Percentiles rank a stretch among this genome's conserved stretches.
Conservation (phyloP, 2,797 vertebrate genomes). For the Poliocrania exsul region DNA sequence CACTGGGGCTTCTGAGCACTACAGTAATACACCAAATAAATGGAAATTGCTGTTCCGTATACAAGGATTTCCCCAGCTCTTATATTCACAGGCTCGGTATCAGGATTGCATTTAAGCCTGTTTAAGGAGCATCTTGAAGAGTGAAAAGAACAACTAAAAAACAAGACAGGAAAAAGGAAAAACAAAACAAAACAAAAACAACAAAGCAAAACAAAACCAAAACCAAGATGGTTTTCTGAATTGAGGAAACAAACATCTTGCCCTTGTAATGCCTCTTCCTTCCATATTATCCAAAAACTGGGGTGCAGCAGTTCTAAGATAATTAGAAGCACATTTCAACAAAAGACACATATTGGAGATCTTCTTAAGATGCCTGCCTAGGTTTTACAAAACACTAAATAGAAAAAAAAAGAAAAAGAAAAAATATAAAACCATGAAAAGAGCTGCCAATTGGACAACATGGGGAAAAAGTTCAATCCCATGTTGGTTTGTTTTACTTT, state of each 20-base stretch:
- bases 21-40: background rate
- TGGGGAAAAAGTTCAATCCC: slow-evolving; percentile 70
- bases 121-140: background rate
- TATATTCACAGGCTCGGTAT: slow-evolving; percentile 56
- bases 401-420: slow-evolving; percentile 9
- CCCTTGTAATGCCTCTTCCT: slow-evolving; percentile 37
- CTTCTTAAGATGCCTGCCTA: slow-evolving; percentile 61
- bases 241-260: background rate
- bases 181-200: background rate
- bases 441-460: slow-evolving; percentile 76
- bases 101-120: background rate
- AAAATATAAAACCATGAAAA: slow-evolving; percentile 36
- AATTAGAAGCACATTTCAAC: slow-evolving; percentile 81
- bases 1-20: background rate
- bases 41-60: background rate
- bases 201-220: background rate
- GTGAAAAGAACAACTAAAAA: background rate
- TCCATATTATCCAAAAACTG: slow-evolving; percentile 40
- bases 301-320: slow-evolving; percentile 66
- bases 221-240: background rate
- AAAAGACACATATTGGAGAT: slow-evolving; percentile 70
- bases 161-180: background rate
- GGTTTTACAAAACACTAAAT: slow-evolving; percentile 73
- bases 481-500: slow-evolving; percentile 76
- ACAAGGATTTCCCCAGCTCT: slow-evolving; percentile 37